These are phyloP conservation scores for Parazoanthus atlanticus DNA, from an alignment of 92 coral and sea anemone species.

Conservation along the genomic window DNA sequence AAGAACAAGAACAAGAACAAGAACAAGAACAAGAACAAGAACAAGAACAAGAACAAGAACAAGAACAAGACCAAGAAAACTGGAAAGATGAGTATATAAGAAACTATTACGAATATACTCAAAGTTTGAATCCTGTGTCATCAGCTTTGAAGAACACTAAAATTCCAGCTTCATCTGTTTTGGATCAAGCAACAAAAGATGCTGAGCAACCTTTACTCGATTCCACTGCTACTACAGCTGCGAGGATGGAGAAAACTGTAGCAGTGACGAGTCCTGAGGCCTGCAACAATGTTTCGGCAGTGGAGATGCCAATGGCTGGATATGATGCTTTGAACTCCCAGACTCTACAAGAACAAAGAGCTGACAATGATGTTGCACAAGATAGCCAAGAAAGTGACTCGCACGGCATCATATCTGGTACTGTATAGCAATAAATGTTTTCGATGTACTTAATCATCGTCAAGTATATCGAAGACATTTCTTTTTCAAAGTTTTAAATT, in stretches of 20 bases:
- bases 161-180: background rate
- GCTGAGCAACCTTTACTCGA: background rate
- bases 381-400: background rate
- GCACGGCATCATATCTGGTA: background rate
- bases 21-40: too few species aligned
- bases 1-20: too few species aligned
- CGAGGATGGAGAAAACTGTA: background rate
- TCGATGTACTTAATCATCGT: background rate
- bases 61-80: background rate
- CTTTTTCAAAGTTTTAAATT: too few species aligned
- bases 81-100: slow-evolving; percentile 29
- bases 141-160: background rate
- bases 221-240: background rate
- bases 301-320: background rate
- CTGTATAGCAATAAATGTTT: background rate
- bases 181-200: background rate
- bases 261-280: slow-evolving; percentile 30
- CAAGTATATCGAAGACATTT: background rate
- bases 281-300: slow-evolving; percentile 22
- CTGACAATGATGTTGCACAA: background rate
- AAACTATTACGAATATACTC: slow-evolving; percentile 11
- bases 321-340: background rate
- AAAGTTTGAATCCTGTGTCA: slow-evolving; percentile 6
- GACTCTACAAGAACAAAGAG: background rate
- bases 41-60: too few species aligned